Conservation (phyloP, 2,888 invertebrate genomes). For the Polydesmus complanatus region DNA sequence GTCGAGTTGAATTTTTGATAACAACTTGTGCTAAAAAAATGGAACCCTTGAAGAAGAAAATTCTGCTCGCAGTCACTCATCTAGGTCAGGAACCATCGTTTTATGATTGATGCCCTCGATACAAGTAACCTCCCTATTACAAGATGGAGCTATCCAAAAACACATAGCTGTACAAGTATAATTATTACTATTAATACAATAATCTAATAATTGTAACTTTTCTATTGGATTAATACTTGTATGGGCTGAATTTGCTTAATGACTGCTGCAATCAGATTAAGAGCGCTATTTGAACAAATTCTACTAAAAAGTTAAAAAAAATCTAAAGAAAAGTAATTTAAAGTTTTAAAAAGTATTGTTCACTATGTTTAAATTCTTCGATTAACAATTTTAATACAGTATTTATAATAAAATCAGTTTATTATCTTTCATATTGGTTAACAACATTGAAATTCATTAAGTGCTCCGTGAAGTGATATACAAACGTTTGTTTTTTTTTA, state of each 20-base stretch:
- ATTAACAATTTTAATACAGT: neutral
- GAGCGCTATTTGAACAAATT: constrained; percentile 3
- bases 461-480: no score
- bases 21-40: no score
- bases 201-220: neutral
- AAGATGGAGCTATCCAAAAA: constrained; percentile 11
- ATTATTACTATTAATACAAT: neutral
- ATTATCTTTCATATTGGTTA: no score
- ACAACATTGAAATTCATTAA: no score
- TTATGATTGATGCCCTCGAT: constrained; percentile 14
- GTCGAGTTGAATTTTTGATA: no score
- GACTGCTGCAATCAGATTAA: constrained; percentile 9
- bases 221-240: neutral
- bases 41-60: neutral
- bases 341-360: neutral
- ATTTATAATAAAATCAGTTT: no score
- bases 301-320: constrained; percentile 9
- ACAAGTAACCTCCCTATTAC: constrained; percentile 10
- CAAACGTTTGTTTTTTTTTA: no score
- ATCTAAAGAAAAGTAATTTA: constrained; percentile 1
- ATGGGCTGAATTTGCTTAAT: constrained; percentile 7
- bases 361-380: neutral
- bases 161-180: constrained; percentile 3
- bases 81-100: constrained; percentile 4
- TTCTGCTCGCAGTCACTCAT: neutral